Conservation (phyloP, 2,888 invertebrate species). For the Drosophila merina region DNA sequence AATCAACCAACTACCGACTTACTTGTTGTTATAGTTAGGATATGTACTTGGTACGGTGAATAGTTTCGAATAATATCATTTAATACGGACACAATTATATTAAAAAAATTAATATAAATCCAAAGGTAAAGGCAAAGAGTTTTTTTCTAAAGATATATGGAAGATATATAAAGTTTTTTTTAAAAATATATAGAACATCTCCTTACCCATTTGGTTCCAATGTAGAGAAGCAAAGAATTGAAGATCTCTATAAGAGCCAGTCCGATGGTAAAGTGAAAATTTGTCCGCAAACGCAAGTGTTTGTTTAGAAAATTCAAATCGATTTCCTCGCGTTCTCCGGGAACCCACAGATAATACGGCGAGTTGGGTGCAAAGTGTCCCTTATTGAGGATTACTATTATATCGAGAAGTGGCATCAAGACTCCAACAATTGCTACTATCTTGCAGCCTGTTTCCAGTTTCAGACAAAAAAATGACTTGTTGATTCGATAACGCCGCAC, state of each 20-base stretch:
- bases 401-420: constrained; percentile 26
- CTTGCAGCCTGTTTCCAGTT: constrained; percentile 39
- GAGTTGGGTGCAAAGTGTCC: background rate
- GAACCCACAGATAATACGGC: background rate
- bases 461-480: constrained; percentile 37
- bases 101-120: constrained; percentile 23
- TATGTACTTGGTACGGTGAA: background rate
- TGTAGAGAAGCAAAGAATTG: constrained; percentile 10
- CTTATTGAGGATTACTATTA: background rate
- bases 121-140: constrained; percentile 38
- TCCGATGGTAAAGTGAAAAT: constrained; percentile 2
- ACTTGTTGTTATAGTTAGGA: background rate
- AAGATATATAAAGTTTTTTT: fast-evolving
- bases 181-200: too few relatives aligned
- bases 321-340: background rate
- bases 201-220: constrained; percentile 43
- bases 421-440: constrained; percentile 46
- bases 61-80: background rate
- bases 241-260: constrained; percentile 3
- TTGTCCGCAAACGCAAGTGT: background rate
- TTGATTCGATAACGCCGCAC: background rate
- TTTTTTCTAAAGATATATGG: background rate
- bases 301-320: background rate
- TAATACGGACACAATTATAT: background rate
- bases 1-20: background rate